A percentile compares a stretch with the other conserved stretches of the same genome.
Evolutionary conservation across 2,113 vertebrate genomes (phyloP).

Genomic region (Hyla sarda): DNA sequence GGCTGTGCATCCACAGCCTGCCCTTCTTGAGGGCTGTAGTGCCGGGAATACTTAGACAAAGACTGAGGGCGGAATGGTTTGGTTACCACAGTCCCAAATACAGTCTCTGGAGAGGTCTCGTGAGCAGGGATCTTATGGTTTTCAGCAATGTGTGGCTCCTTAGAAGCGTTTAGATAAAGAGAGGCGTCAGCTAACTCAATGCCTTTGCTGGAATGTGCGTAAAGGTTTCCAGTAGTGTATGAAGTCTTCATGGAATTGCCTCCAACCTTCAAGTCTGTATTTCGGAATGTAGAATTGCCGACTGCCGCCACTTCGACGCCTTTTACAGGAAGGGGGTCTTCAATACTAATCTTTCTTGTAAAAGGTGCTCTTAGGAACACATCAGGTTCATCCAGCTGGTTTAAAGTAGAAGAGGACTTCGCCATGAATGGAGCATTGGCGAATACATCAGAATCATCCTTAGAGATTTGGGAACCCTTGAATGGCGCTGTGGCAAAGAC

Average conservation of each 20-base stretch:
- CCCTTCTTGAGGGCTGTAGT: slow-evolving; percentile 84
- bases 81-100: slow-evolving; percentile 68
- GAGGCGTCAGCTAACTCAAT: slow-evolving; percentile 62
- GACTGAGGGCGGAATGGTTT: slow-evolving; percentile 87
- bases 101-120: slow-evolving; percentile 69
- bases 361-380: slow-evolving; percentile 94
- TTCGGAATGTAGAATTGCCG: slow-evolving; percentile 39
- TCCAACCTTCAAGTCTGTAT: slow-evolving; percentile 52
- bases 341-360: slow-evolving; percentile 81
- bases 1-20: slow-evolving; percentile 70
- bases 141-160: slow-evolving; percentile 58
- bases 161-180: slow-evolving; percentile 46
- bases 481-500: slow-evolving; percentile 91
- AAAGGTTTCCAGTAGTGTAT: slow-evolving; percentile 57
- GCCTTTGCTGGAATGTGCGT: slow-evolving; percentile 59
- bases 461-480: slow-evolving; percentile 68
- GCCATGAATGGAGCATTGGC: slow-evolving; percentile 88
- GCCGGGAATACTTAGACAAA: slow-evolving; percentile 92
- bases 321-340: slow-evolving; percentile 63
- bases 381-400: slow-evolving; percentile 75
- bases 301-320: slow-evolving; percentile 36
- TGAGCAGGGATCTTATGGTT: slow-evolving; percentile 66
- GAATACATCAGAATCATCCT: slow-evolving; percentile 83
- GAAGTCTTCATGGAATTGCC: slow-evolving; percentile 58
- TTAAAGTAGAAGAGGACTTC: slow-evolving; percentile 60